A percentile compares a stretch with the other conserved stretches of the same genome.
Evolutionary conservation across 2,888 invertebrate genomes (phyloP).

Genomic region (Ethmia dodecea): DNA sequence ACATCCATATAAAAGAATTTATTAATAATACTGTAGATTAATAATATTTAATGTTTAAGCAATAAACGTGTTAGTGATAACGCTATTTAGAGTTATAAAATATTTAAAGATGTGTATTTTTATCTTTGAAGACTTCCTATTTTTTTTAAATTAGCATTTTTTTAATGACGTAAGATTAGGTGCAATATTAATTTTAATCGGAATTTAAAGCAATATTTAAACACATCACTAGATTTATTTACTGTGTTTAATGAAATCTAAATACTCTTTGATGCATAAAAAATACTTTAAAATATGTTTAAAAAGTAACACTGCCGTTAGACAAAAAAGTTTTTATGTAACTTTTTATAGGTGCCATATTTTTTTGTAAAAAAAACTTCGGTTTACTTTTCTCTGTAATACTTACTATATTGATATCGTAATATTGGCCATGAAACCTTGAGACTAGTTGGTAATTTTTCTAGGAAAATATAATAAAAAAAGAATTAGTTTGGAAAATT

Average conservation of each 20-base stretch:
- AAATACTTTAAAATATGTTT: constrained; percentile 6
- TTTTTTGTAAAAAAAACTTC: too few relatives aligned
- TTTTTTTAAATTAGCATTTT: constrained; percentile 11
- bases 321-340: not conserved
- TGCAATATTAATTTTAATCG: constrained; percentile 64
- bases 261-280: too few relatives aligned
- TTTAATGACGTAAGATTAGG: constrained; percentile 26
- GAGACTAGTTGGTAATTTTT: constrained; percentile 51
- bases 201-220: constrained; percentile 58
- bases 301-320: constrained; percentile 11
- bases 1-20: constrained; percentile 67
- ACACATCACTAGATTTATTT: constrained; percentile 53
- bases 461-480: constrained; percentile 30
- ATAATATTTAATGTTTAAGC: constrained; percentile 49
- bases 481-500: constrained; percentile 18
- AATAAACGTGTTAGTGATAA: constrained; percentile 69
- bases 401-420: too few relatives aligned
- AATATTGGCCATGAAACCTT: constrained; percentile 40
- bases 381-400: too few relatives aligned
- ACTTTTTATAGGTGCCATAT: not conserved
- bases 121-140: constrained; percentile 13
- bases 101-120: constrained; percentile 19
- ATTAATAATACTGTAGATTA: constrained; percentile 39
- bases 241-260: not conserved
- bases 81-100: constrained; percentile 31